phyloP scores from a whole-genome alignment of 2,113 vertebrate species.

The Gavia stellata region DNA sequence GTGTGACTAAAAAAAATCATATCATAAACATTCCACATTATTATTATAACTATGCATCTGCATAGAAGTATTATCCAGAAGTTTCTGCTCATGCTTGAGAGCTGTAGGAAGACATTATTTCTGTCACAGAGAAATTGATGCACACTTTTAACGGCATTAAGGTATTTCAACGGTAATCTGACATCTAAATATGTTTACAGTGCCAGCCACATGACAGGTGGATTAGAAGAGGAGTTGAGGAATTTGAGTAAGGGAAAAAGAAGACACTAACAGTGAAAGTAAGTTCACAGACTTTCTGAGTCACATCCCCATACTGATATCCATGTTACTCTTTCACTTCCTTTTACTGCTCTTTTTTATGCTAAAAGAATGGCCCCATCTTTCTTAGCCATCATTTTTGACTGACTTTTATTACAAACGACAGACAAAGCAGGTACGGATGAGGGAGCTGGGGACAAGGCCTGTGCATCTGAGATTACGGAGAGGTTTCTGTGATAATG shows the following conservation, averaged over 20 bases:
- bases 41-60: neutral
- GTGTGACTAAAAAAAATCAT: neutral
- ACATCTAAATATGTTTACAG: slow-evolving; percentile 5
- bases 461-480: neutral
- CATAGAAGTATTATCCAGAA: neutral
- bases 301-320: neutral
- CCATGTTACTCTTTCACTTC: neutral
- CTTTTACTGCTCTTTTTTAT: neutral
- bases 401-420: neutral
- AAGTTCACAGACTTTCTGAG: neutral
- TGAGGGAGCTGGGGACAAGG: neutral
- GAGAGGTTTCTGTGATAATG: neutral
- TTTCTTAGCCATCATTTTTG: neutral
- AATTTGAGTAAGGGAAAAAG: neutral
- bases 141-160: neutral
- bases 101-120: neutral
- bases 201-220: neutral
- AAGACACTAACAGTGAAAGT: neutral
- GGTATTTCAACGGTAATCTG: neutral
- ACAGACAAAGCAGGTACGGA: neutral
- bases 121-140: neutral
- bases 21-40: neutral
- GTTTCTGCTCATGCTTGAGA: neutral
- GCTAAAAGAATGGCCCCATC: neutral
- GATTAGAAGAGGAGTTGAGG: neutral